A percentile compares a stretch with the other conserved stretches of the same genome.
Evolutionary conservation across 2,113 vertebrate species (phyloP).

Genomic region (Prolemur simus): DNA sequence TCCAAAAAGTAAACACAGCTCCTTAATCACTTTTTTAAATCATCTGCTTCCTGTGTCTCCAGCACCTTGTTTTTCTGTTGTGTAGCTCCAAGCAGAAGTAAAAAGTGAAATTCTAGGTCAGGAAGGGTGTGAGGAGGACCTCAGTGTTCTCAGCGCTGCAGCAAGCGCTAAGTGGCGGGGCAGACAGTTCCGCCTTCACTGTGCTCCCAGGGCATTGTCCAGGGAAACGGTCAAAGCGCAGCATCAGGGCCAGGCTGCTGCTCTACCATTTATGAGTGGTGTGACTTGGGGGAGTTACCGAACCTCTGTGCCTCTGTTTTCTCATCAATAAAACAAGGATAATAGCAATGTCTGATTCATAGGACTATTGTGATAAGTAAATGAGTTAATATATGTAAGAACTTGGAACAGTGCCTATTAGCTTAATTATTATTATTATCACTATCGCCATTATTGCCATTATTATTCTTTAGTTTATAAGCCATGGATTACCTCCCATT

Average conservation of each 20-base stretch:
- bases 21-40: slow-evolving; percentile 58
- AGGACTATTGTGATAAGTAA: not conserved
- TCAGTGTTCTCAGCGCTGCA: fast-evolving
- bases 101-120: not conserved
- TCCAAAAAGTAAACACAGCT: slow-evolving; percentile 69
- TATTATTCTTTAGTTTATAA: slow-evolving; percentile 43
- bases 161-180: not conserved
- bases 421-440: not conserved
- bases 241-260: not conserved
- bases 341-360: not conserved
- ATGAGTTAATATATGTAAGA: not conserved
- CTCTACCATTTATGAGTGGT: not conserved
- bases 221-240: not conserved
- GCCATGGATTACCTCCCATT: not conserved
- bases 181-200: fast-evolving
- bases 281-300: not conserved
- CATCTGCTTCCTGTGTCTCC: slow-evolving; percentile 68
- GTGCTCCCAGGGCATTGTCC: not conserved
- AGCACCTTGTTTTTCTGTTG: slow-evolving; percentile 38
- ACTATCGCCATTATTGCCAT: not conserved
- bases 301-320: not conserved
- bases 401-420: not conserved
- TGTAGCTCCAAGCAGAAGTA: not conserved
- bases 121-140: not conserved
- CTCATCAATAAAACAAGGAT: not conserved